Evolutionary conservation across 2,888 invertebrate species (phyloP).

Genomic region (Xestia xanthographa): DNA sequence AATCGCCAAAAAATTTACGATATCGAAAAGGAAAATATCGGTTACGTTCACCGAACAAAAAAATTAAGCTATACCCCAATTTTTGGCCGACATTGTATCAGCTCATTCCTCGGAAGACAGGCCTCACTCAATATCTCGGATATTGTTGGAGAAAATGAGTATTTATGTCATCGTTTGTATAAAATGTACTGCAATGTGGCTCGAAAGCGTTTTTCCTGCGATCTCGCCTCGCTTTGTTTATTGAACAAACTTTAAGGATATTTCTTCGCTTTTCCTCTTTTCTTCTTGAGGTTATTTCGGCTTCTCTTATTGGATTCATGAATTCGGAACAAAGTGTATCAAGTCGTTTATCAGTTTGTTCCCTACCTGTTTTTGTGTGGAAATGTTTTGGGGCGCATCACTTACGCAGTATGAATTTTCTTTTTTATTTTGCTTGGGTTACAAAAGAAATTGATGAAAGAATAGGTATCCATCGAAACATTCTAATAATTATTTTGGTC

Average conservation of each 20-base stretch:
- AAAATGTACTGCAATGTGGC: slow-evolving; percentile 83
- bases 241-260: slow-evolving; percentile 71
- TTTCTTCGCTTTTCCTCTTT: slow-evolving; percentile 68
- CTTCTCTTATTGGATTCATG: slow-evolving; percentile 69
- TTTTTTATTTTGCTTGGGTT: slow-evolving; percentile 9
- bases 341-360: slow-evolving; percentile 67
- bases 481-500: neutral
- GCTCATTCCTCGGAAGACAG: slow-evolving; percentile 82
- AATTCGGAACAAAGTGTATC: slow-evolving; percentile 69
- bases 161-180: slow-evolving; percentile 90
- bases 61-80: slow-evolving; percentile 70
- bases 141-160: slow-evolving; percentile 90
- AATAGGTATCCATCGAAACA: neutral
- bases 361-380: slow-evolving; percentile 59
- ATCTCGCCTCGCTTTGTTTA: slow-evolving; percentile 76
- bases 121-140: slow-evolving; percentile 90
- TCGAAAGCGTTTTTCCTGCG: slow-evolving; percentile 75
- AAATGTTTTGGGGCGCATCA: slow-evolving; percentile 53
- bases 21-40: slow-evolving; percentile 69
- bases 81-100: slow-evolving; percentile 72
- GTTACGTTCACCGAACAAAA: slow-evolving; percentile 67
- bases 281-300: slow-evolving; percentile 65
- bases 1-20: slow-evolving; percentile 66
- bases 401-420: slow-evolving; percentile 42
- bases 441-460: slow-evolving; percentile 6